Conservation (phyloP, 2,797 vertebrate species). For the Parotocinclus haroldoi region DNA sequence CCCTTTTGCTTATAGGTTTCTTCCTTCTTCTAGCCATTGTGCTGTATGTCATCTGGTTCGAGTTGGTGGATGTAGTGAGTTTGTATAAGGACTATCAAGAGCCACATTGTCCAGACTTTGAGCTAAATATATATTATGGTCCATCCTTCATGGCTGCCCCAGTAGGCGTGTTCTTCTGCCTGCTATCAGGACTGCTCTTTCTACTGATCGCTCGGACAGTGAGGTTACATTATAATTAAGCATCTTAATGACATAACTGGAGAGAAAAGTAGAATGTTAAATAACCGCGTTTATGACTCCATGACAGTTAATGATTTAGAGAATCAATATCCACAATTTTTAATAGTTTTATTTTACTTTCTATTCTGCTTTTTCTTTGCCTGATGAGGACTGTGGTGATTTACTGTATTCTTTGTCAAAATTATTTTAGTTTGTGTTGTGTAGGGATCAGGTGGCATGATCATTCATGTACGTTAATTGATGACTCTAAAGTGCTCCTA, state of each 20-base stretch:
- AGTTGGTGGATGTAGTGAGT: constrained; percentile 82
- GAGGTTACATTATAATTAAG: constrained; percentile 74
- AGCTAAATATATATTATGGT: constrained; percentile 78
- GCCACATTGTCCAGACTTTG: constrained; percentile 71
- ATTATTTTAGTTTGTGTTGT: no score
- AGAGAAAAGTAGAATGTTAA: neutral
- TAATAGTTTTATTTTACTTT: no score
- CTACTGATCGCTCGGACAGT: constrained; percentile 83
- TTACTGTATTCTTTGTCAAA: no score
- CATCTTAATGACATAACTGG: neutral
- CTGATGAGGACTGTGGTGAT: no score
- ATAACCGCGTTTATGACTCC: neutral
- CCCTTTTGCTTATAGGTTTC: constrained; percentile 69
- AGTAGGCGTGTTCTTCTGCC: constrained; percentile 84
- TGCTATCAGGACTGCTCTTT: constrained; percentile 89
- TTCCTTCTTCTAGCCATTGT: constrained; percentile 85
- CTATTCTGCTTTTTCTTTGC: no score
- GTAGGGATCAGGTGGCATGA: no score
- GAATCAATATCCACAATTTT: no score
- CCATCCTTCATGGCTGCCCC: constrained; percentile 94
- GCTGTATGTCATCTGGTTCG: constrained; percentile 91
- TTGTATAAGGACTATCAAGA: constrained; percentile 68
- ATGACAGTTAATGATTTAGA: no score
- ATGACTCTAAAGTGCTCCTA: no score
- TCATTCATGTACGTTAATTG: no score